Evolutionary conservation across 2,113 vertebrate species (phyloP).

Genomic region (Ammodytes dubius): DNA sequence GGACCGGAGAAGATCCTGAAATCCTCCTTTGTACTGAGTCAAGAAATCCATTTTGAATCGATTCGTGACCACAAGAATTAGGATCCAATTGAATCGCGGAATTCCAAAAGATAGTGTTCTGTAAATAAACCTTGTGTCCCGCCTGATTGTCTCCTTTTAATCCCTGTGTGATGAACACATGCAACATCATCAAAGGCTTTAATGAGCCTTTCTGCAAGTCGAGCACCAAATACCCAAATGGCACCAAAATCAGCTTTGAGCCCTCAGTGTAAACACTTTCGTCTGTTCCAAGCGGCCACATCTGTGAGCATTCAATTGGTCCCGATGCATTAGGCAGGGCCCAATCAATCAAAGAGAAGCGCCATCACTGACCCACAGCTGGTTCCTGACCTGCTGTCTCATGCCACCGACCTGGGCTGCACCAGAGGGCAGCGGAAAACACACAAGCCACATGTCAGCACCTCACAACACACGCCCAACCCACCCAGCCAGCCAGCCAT

Average conservation of each 20-base stretch:
- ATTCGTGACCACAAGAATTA: no score
- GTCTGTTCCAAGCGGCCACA: conserved; percentile 48
- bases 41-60: no score
- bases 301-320: conserved; percentile 71
- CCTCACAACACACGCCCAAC: conserved; percentile 31
- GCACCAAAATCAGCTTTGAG: conserved; percentile 16
- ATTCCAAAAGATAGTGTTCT: background rate
- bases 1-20: no score
- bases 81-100: no score
- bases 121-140: background rate
- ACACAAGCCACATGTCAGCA: conserved; percentile 74
- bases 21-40: no score
- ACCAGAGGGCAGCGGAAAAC: conserved; percentile 53
- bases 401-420: conserved; percentile 38
- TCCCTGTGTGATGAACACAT: background rate
- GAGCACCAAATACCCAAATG: background rate
- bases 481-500: conserved; percentile 21
- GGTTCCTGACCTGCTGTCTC: conserved; percentile 62
- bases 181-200: background rate
- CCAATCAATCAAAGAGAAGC: conserved; percentile 61
- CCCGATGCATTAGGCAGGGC: conserved; percentile 50
- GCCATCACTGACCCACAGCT: conserved; percentile 51
- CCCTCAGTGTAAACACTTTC: conserved; percentile 51
- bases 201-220: conserved; percentile 2
- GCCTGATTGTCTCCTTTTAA: background rate